phyloP scores from a whole-genome alignment of 2,113 vertebrate genomes.

The Willisornis vidua region DNA sequence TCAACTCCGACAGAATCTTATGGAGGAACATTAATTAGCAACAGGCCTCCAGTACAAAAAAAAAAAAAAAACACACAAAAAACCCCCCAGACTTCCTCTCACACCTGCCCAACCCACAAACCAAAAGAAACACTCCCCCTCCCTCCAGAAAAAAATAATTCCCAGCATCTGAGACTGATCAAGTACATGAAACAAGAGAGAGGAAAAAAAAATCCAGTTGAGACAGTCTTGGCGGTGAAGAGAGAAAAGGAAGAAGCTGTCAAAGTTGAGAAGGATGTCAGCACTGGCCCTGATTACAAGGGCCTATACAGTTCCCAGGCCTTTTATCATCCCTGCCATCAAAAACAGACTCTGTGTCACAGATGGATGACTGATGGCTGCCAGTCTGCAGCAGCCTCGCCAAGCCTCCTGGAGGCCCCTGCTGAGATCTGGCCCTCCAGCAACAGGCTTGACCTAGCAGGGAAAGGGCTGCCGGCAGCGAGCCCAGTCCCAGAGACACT shows the following conservation, averaged over 20 bases:
- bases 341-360: slow-evolving; percentile 78
- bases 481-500: slow-evolving; percentile 79
- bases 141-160: slow-evolving; percentile 83
- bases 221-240: slow-evolving; percentile 82
- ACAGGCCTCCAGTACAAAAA: slow-evolving; percentile 96
- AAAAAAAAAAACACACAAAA: slow-evolving; percentile 16
- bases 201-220: slow-evolving; percentile 71
- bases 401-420: slow-evolving; percentile 69
- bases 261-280: slow-evolving; percentile 97
- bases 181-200: slow-evolving; percentile 84
- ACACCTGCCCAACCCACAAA: slow-evolving; percentile 90
- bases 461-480: slow-evolving; percentile 74
- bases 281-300: slow-evolving; percentile 93
- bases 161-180: slow-evolving; percentile 94
- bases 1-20: slow-evolving; percentile 99
- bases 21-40: slow-evolving; percentile 99
- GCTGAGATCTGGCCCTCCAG: slow-evolving; percentile 72
- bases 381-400: slow-evolving; percentile 75
- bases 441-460: slow-evolving; percentile 74
- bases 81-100: slow-evolving; percentile 84
- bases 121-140: slow-evolving; percentile 83
- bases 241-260: slow-evolving; percentile 95
- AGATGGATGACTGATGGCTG: slow-evolving; percentile 84
- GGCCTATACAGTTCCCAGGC: slow-evolving; percentile 88
- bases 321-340: slow-evolving; percentile 90